A percentile compares a stretch with the other conserved stretches of the same genome.
Conservation (phyloP, 2,113 vertebrate genomes). For the Onychostruthus taczanowskii region DNA sequence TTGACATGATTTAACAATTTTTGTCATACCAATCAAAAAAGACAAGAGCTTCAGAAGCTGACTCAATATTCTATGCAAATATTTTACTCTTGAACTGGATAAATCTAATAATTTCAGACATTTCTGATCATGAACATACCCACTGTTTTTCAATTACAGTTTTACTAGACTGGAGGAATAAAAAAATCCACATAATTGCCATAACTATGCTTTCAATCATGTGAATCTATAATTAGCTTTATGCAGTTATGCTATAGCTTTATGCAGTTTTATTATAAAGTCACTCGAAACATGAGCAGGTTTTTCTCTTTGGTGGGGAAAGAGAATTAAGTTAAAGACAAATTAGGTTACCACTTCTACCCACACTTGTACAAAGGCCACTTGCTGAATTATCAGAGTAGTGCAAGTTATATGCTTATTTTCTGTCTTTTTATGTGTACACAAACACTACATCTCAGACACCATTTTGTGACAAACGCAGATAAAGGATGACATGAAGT, state of each 20-base stretch:
- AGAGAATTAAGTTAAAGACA: neutral
- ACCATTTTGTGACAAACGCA: neutral
- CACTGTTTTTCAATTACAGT: neutral
- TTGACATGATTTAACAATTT: neutral
- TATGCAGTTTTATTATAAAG: neutral
- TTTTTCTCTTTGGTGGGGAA: neutral
- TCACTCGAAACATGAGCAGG: neutral
- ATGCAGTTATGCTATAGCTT: no score
- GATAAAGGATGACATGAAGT: conserved; percentile 4
- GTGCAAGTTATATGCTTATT: neutral
- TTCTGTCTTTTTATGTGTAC: neutral
- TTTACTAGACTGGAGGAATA: neutral
- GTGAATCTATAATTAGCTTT: neutral
- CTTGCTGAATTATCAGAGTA: neutral
- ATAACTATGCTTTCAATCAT: neutral
- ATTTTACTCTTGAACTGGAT: neutral
- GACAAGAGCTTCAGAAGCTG: neutral
- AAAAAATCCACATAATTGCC: neutral
- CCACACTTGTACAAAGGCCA: neutral
- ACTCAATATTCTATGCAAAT: neutral
- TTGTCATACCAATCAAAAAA: neutral
- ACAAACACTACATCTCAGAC: neutral
- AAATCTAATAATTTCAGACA: neutral
- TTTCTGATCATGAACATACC: neutral
- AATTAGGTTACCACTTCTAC: neutral